These are phyloP conservation scores for Notolabrus celidotus DNA, from an alignment of 2,797 vertebrate species.

Conservation along the genomic window DNA sequence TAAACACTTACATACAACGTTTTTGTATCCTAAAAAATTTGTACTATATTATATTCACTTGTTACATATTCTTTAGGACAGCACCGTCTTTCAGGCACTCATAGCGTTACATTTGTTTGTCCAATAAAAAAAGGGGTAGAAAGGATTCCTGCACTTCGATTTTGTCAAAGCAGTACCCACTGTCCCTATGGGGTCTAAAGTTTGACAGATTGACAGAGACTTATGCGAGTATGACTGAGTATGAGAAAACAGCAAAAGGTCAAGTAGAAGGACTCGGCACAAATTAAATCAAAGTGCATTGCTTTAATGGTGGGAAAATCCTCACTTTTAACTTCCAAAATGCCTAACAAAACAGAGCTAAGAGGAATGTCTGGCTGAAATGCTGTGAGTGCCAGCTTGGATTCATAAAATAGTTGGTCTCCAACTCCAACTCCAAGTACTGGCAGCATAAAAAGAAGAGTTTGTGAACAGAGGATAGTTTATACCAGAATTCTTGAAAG, in stretches of 20 bases:
- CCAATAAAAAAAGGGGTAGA: not conserved
- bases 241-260: conserved; percentile 35
- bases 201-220: conserved; percentile 26
- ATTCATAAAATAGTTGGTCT: conserved; percentile 61
- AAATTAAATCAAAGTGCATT: conserved; percentile 47
- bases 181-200: too few species aligned
- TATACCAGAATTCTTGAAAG: conserved; percentile 39
- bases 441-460: conserved; percentile 48
- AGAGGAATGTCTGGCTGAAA: conserved; percentile 48
- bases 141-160: not conserved
- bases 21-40: not conserved
- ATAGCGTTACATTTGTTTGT: not conserved
- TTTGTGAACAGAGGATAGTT: conserved; percentile 37
- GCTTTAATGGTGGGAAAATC: conserved; percentile 60
- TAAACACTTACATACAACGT: too few species aligned
- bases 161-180: not conserved
- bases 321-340: conserved; percentile 55
- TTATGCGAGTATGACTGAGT: conserved; percentile 33
- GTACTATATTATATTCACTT: not conserved
- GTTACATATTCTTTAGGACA: not conserved
- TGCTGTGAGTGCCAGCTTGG: conserved; percentile 53
- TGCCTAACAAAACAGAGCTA: conserved; percentile 39
- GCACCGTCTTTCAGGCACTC: not conserved
- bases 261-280: conserved; percentile 49
- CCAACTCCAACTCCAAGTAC: conserved; percentile 50